phyloP scores from a whole-genome alignment of 1,140 invertebrate genomes.

The Vanessa atalanta region DNA sequence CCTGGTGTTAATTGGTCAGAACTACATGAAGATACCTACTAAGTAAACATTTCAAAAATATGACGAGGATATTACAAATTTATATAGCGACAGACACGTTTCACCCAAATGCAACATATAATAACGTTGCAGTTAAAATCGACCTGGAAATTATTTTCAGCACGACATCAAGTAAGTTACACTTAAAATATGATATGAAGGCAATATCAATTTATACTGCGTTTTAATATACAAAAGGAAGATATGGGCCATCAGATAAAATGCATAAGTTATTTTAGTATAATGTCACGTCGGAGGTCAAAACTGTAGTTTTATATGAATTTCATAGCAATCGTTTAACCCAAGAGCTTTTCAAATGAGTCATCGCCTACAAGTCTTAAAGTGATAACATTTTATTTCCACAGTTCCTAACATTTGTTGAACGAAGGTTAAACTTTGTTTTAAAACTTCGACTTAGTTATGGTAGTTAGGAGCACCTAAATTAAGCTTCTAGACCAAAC shows the following conservation, averaged over 20 bases:
- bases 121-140: no score
- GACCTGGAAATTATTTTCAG: no score
- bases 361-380: background rate
- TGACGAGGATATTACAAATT: no score
- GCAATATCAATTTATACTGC: background rate
- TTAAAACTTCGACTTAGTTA: conserved; percentile 31
- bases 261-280: background rate
- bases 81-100: no score
- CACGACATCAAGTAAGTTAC: background rate
- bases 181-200: background rate
- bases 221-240: background rate
- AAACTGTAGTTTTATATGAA: conserved; percentile 9
- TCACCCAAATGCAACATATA: no score
- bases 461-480: conserved; percentile 19
- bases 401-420: conserved; percentile 14
- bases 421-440: conserved; percentile 24
- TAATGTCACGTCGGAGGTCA: background rate
- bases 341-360: background rate
- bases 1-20: no score
- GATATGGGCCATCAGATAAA: conserved; percentile 1
- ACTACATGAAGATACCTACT: no score
- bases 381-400: conserved; percentile 21
- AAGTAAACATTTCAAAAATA: no score
- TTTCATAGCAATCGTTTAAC: conserved; percentile 2
- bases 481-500: conserved; percentile 32